Conservation (phyloP, 2,113 vertebrate species). For the Ammodytes marinus region DNA sequence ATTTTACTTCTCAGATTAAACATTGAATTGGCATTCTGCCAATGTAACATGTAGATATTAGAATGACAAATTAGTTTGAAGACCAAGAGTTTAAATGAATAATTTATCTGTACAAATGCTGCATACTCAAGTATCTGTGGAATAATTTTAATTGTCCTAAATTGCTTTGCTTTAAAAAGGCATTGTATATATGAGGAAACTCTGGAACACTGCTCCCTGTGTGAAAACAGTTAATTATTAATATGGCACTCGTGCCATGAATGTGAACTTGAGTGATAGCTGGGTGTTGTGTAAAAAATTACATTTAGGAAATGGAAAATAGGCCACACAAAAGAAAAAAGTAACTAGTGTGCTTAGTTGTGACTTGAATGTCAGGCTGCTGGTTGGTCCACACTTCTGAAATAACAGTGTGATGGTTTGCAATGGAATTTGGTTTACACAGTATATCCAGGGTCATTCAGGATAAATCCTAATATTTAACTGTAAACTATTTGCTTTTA, state of each 20-base stretch:
- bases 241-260: slow-evolving; percentile 45
- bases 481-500: no score
- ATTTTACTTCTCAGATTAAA: slow-evolving; percentile 55
- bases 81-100: slow-evolving; percentile 75
- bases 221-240: slow-evolving; percentile 65
- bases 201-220: slow-evolving; percentile 52
- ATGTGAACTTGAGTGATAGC: slow-evolving; percentile 55
- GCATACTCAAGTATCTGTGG: slow-evolving; percentile 54
- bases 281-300: slow-evolving; percentile 36
- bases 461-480: no score
- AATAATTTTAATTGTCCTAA: slow-evolving; percentile 65
- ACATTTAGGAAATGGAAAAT: slow-evolving; percentile 53
- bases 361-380: not conserved
- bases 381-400: no score
- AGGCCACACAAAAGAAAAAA: slow-evolving; percentile 32
- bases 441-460: no score
- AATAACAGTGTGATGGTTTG: no score
- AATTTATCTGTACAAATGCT: slow-evolving; percentile 75
- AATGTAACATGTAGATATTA: slow-evolving; percentile 70
- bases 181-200: slow-evolving; percentile 61
- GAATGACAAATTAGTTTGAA: slow-evolving; percentile 73
- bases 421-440: no score
- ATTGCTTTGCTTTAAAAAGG: slow-evolving; percentile 54
- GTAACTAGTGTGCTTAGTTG: not conserved
- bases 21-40: slow-evolving; percentile 69